phyloP scores from a whole-genome alignment of 2,888 invertebrate species.

The Oegoconia quadripuncta region DNA sequence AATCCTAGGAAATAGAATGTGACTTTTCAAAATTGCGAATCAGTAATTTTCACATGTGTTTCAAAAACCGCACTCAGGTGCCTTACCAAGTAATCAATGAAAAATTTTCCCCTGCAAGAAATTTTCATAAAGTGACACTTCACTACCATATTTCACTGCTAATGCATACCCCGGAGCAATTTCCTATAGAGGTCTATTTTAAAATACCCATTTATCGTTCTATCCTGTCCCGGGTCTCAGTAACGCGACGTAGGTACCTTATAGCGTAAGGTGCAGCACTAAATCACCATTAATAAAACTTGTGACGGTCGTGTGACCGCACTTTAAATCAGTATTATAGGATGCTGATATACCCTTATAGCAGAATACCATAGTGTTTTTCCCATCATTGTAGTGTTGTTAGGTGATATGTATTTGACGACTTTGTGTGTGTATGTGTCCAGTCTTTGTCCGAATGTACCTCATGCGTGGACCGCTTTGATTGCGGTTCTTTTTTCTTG shows the following conservation, averaged over 20 bases:
- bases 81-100: too few species aligned
- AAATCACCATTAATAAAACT: constrained; percentile 8
- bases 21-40: too few species aligned
- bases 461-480: too few species aligned
- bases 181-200: constrained; percentile 10
- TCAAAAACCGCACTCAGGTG: too few species aligned
- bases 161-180: constrained; percentile 11
- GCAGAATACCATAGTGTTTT: not conserved
- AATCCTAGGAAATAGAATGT: too few species aligned
- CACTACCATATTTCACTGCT: constrained; percentile 1
- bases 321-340: constrained; percentile 2
- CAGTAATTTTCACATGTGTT: too few species aligned
- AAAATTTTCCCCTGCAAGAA: not conserved
- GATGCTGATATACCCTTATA: not conserved
- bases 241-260: constrained; percentile 2
- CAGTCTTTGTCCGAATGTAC: too few species aligned
- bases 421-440: too few species aligned
- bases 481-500: too few species aligned
- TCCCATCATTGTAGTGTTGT: too few species aligned
- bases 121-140: constrained; percentile 1
- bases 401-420: too few species aligned
- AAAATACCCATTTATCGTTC: constrained; percentile 10
- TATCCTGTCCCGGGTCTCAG: constrained; percentile 1
- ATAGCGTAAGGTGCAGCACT: constrained; percentile 1
- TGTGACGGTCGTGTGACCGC: constrained; percentile 4